Percentiles rank a stretch among this genome's conserved stretches.
Conservation (phyloP, 2,888 invertebrate species). For the Anoplius nigerrimus region DNA sequence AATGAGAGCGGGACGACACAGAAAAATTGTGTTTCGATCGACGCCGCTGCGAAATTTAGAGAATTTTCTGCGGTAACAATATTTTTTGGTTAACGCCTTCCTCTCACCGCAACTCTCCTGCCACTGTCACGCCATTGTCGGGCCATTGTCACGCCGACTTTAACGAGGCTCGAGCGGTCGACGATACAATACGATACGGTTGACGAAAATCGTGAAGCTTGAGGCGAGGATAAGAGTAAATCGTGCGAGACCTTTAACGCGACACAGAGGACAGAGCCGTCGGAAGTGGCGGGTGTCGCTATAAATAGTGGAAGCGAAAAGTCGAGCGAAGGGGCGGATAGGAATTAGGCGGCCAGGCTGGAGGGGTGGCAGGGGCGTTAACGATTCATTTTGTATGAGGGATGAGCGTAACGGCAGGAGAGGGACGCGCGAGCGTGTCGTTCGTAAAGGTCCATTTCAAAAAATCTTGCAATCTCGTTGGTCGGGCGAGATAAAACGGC, state of each 20-base stretch:
- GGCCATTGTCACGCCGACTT: not conserved
- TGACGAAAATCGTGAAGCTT: not conserved
- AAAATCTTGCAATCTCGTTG: not conserved
- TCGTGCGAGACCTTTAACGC: not conserved
- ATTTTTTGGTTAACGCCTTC: not conserved
- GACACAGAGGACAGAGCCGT: not conserved
- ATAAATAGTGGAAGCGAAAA: not conserved
- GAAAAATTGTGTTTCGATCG: constrained; percentile 8
- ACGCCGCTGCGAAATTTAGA: not conserved
- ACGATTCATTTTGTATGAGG: too few relatives aligned
- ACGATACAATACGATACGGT: constrained; percentile 8
- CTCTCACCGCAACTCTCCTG: not conserved
- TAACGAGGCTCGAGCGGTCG: not conserved
- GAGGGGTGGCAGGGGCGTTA: too few relatives aligned
- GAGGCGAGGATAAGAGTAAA: not conserved
- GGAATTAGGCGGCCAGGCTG: too few relatives aligned
- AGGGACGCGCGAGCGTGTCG: not conserved
- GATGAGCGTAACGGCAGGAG: too few relatives aligned
- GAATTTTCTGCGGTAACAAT: not conserved
- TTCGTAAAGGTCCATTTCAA: constrained; percentile 1
- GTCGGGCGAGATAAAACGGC: not conserved
- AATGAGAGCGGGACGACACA: not conserved
- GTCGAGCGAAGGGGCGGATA: too few relatives aligned
- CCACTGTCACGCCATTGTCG: not conserved
- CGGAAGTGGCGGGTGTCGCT: not conserved